Evolutionary conservation across 2,113 vertebrate species (phyloP).

Genomic region (Perca flavescens): DNA sequence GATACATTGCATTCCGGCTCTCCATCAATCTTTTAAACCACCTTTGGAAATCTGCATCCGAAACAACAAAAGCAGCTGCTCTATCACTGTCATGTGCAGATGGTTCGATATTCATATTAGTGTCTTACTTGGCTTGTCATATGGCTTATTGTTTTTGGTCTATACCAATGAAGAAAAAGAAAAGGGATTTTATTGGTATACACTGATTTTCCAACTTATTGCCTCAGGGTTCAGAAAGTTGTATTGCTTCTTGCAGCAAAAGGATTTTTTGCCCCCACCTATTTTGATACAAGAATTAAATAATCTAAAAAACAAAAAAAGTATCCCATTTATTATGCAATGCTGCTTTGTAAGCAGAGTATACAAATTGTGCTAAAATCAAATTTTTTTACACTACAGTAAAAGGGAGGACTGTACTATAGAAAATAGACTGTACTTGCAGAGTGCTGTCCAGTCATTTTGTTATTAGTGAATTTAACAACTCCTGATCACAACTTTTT

Average conservation of each 20-base stretch:
- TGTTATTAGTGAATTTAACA: constrained; percentile 20
- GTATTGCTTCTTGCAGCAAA: background rate
- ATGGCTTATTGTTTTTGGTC: background rate
- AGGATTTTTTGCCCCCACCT: background rate
- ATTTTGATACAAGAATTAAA: background rate
- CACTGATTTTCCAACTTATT: background rate
- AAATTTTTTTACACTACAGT: background rate
- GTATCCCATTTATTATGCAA: background rate
- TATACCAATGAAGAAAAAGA: background rate
- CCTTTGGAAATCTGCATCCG: background rate
- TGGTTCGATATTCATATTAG: constrained; percentile 29
- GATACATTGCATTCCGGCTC: background rate
- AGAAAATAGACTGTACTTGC: constrained; percentile 6
- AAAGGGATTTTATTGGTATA: background rate
- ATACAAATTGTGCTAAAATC: constrained; percentile 12
- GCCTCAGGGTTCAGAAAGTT: background rate
- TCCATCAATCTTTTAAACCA: background rate
- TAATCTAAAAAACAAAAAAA: background rate
- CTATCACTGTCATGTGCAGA: background rate
- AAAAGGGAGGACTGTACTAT: background rate
- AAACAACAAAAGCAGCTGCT: constrained; percentile 44
- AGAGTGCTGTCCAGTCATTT: constrained; percentile 61
- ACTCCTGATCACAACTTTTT: constrained; percentile 13
- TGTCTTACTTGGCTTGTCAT: constrained; percentile 13
- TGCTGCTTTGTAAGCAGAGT: background rate